These are phyloP conservation scores for Cenopis cana DNA, from an alignment of 2,888 invertebrate genomes.

Conservation along the genomic window DNA sequence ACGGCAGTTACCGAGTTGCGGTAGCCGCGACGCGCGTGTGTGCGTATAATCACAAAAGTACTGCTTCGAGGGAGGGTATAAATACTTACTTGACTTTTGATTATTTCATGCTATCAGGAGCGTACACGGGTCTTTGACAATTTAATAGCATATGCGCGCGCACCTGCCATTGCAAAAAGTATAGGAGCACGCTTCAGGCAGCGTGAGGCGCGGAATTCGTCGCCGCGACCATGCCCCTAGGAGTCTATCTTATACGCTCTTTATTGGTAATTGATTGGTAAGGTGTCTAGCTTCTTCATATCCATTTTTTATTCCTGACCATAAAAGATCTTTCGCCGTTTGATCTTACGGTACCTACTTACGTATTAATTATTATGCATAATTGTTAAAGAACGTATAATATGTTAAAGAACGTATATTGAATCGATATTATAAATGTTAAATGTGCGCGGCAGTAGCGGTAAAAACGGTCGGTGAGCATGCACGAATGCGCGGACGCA, in stretches of 20 bases:
- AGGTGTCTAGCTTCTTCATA: conserved; percentile 71
- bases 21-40: conserved; percentile 54
- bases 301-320: conserved; percentile 66
- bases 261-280: conserved; percentile 84
- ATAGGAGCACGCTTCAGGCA: conserved; percentile 81
- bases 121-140: conserved; percentile 78
- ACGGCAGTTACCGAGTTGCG: conserved; percentile 62
- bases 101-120: conserved; percentile 73
- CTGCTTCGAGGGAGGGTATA: conserved; percentile 34
- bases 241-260: conserved; percentile 80
- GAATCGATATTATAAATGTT: neutral
- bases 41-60: conserved; percentile 44
- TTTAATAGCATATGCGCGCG: conserved; percentile 83
- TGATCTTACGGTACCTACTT: conserved; percentile 40
- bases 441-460: neutral
- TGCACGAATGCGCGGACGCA: conserved; percentile 44
- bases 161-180: conserved; percentile 84
- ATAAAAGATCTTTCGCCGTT: conserved; percentile 61
- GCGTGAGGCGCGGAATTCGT: conserved; percentile 80
- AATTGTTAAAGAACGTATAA: neutral
- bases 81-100: conserved; percentile 68
- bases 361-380: neutral
- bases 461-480: neutral
- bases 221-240: conserved; percentile 72
- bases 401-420: neutral